Evolutionary conservation across 2,797 vertebrate species (phyloP).

Genomic region (Sebastes vulpes): DNA sequence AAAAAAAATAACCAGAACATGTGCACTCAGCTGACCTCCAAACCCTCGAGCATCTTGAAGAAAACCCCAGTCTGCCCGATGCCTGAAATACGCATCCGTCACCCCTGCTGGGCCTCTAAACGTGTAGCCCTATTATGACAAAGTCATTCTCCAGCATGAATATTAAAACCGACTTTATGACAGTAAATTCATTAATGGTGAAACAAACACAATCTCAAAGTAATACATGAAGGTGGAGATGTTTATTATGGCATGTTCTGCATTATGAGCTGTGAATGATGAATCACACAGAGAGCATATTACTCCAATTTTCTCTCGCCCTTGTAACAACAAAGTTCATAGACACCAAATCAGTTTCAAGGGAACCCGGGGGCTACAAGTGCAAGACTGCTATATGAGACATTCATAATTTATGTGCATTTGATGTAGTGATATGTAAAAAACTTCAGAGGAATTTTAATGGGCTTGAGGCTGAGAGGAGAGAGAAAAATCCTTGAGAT

Average conservation of each 20-base stretch:
- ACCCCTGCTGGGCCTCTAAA: slow-evolving; percentile 35
- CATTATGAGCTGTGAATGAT: slow-evolving; percentile 83
- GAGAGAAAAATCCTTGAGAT: slow-evolving; percentile 75
- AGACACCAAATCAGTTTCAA: slow-evolving; percentile 87
- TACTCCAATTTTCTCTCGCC: slow-evolving; percentile 87
- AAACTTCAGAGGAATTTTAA: slow-evolving; percentile 90
- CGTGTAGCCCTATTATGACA: slow-evolving; percentile 54
- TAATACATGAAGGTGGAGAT: slow-evolving; percentile 79
- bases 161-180: slow-evolving; percentile 68
- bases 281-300: slow-evolving; percentile 83
- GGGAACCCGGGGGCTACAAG: slow-evolving; percentile 87
- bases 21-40: slow-evolving; percentile 43
- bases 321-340: slow-evolving; percentile 88
- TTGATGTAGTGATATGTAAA: slow-evolving; percentile 90
- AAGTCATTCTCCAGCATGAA: slow-evolving; percentile 67
- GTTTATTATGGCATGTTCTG: slow-evolving; percentile 81
- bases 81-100: slow-evolving; percentile 47
- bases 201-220: slow-evolving; percentile 79
- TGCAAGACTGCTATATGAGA: slow-evolving; percentile 86
- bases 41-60: slow-evolving; percentile 26
- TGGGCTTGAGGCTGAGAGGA: slow-evolving; percentile 80
- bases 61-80: slow-evolving; percentile 36
- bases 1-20: slow-evolving; percentile 32
- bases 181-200: slow-evolving; percentile 75
- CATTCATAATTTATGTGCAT: slow-evolving; percentile 91